Base-by-base conservation (phyloP, 2,113 vertebrate species). In the Nothobranchius kuhntae region DNA sequence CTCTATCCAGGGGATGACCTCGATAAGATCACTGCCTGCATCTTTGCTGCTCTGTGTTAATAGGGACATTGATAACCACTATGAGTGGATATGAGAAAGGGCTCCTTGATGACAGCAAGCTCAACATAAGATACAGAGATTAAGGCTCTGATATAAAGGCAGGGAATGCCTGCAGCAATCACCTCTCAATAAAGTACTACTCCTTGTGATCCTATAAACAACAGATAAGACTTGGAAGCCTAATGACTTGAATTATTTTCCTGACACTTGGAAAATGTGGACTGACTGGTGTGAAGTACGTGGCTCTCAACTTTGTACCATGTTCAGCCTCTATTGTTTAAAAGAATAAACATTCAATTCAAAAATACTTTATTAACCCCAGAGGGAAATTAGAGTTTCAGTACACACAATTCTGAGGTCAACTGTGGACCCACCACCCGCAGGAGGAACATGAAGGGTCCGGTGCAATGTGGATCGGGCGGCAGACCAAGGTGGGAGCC, bases 11-110 rank as follows among this genome's bases (percentile, higher is more conserved):
- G 67, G 85, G 83, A 81, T 82, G 86, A 84, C 87, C 89, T 87
- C 89, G 92, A 93, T 94, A 91, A 89, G 81, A 92, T 92, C 92
- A 81, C 73, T 40, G 38, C 38, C 9, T 65, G 76, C 73, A 74
- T 88, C 78, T 82, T 86, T 79, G 71, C 21, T 65, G 78, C 80
- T 76, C 26, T 56, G 76, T 78, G 80, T 85, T 89, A 90, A 83
- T 87, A 87, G 89, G 84, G 87, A 86, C 84, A 87, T 71, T 80
- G 83, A 89, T 87, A 87, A 86, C 85, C 81, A 73, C 70, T 71
- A 73, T 73, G 78, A 83, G 79, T 81, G 82, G 76, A 86, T 78
- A 88, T 84, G 86, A 89, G 82, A 86, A 86, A 86, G 78, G 79
- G 67, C 82, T 81, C 58, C 71, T 85, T 91, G 86, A 87, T 91